phyloP scores from a whole-genome alignment of 2,888 invertebrate species.

The Caenorhabditis uteleia region DNA sequence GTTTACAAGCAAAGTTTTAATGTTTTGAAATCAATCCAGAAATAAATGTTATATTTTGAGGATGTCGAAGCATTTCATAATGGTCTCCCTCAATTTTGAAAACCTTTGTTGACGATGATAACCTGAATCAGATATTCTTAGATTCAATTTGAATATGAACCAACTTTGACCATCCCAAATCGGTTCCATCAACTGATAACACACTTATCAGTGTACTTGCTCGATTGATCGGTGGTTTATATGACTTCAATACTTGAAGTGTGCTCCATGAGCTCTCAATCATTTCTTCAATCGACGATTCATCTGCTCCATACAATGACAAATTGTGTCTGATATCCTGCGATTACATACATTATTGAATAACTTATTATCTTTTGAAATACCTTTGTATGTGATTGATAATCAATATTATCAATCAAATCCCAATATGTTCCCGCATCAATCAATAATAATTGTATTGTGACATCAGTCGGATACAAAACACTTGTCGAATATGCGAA shows the following conservation, averaged over 20 bases:
- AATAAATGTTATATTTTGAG: constrained; percentile 2
- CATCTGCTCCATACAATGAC: constrained; percentile 12
- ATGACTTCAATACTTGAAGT: constrained; percentile 23
- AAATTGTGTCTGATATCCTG: constrained; percentile 23
- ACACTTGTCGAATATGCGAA: constrained; percentile 36
- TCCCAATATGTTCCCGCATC: constrained; percentile 37
- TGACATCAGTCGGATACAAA: background rate
- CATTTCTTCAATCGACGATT: background rate
- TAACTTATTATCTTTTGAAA: too few species aligned
- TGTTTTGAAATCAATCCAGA: background rate
- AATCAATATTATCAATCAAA: constrained; percentile 9
- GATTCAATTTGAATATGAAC: background rate
- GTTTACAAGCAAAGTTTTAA: background rate
- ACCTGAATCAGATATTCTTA: constrained; percentile 2
- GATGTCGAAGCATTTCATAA: constrained; percentile 27
- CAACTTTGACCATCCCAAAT: constrained; percentile 48
- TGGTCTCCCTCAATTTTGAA: constrained; percentile 24
- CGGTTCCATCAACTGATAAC: constrained; percentile 43
- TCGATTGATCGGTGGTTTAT: background rate
- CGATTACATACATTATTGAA: background rate
- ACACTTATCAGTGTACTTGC: too few species aligned
- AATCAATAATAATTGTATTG: constrained; percentile 1
- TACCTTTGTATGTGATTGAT: constrained; percentile 19
- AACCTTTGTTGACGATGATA: constrained; percentile 3
- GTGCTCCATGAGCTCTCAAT: constrained; percentile 20